These are phyloP conservation scores for Lophura nycthemera DNA, from an alignment of 2,113 vertebrate genomes.

Conservation along the genomic window DNA sequence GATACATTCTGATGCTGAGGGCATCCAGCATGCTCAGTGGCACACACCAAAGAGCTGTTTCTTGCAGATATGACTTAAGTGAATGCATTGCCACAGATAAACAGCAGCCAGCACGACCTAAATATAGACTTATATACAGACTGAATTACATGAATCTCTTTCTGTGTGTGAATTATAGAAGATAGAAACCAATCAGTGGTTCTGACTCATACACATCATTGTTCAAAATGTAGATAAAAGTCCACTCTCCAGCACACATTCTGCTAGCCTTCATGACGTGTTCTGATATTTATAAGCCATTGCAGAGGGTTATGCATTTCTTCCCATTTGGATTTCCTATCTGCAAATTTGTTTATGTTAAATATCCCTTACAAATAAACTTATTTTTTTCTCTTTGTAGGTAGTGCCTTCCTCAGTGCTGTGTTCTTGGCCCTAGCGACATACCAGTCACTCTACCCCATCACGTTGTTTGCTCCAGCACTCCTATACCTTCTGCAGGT, in stretches of 20 bases:
- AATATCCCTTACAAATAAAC: background rate
- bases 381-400: conserved; percentile 74
- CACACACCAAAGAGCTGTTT: background rate
- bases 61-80: accelerated
- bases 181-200: background rate
- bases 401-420: conserved; percentile 92
- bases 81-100: background rate
- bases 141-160: background rate
- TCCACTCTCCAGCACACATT: background rate
- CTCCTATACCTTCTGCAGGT: conserved; percentile 92
- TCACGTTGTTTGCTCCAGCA: conserved; percentile 91
- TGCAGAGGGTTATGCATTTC: background rate
- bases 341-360: background rate
- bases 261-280: background rate
- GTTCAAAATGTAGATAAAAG: background rate
- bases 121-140: background rate
- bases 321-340: background rate
- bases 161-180: background rate
- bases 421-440: conserved; percentile 94
- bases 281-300: background rate
- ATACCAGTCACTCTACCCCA: conserved; percentile 94
- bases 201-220: background rate
- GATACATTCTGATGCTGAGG: background rate
- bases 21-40: background rate
- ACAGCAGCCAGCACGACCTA: background rate